These are phyloP conservation scores for Trachythela sp. DNA, from an alignment of 64 coral and sea anemone species.

Conservation along the genomic window DNA sequence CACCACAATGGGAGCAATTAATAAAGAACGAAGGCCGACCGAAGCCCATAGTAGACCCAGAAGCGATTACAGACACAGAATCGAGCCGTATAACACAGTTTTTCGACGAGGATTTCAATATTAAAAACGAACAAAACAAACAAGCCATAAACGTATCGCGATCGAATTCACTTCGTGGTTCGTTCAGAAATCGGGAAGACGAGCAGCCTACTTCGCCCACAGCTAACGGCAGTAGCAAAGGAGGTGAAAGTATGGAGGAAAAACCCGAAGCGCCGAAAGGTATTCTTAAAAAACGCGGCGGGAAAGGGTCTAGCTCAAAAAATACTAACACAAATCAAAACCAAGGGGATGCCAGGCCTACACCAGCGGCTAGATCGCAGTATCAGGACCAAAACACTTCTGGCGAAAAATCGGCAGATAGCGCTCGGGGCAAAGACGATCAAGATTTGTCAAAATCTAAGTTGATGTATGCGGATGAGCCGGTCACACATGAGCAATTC, in stretches of 20 bases:
- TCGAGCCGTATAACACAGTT: constrained; percentile 6
- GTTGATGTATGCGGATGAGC: constrained; percentile 84
- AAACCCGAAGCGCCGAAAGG: background rate
- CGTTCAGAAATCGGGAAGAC: background rate
- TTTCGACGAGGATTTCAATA: background rate
- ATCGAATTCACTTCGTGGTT: constrained; percentile 6
- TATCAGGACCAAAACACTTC: background rate
- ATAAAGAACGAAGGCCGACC: constrained; percentile 22
- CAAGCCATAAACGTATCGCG: background rate
- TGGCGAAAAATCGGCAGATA: background rate
- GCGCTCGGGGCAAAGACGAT: background rate
- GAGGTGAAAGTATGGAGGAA: background rate
- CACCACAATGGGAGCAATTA: constrained; percentile 27
- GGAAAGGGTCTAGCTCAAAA: background rate
- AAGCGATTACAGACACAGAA: background rate
- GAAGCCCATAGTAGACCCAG: background rate
- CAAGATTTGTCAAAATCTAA: constrained; percentile 50
- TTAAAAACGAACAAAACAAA: background rate
- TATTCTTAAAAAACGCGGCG: background rate
- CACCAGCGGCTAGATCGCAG: background rate
- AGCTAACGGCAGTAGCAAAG: background rate
- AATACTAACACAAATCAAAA: background rate
- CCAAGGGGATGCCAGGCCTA: background rate
- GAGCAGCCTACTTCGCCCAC: background rate
- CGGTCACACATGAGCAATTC: constrained; percentile 89